These are phyloP conservation scores for Petrocephalus schoutedeni DNA, from an alignment of 2,797 vertebrate species.

Conservation along the genomic window DNA sequence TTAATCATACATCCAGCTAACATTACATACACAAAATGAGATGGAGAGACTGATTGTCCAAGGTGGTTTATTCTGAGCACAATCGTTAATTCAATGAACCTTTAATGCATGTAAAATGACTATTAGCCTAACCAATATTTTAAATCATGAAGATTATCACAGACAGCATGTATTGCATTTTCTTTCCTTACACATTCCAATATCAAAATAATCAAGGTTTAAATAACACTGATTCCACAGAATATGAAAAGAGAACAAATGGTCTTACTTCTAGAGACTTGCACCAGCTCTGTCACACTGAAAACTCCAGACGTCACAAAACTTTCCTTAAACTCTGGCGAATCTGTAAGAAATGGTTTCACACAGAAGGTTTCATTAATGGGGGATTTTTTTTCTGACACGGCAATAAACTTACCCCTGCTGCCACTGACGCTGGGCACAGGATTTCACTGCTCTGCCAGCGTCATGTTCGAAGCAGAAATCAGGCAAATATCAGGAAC, in stretches of 20 bases:
- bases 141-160: not conserved
- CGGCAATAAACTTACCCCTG: not conserved
- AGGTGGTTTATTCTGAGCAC: not conserved
- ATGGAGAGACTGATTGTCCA: not conserved
- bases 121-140: not conserved
- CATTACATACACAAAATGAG: not conserved
- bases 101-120: not conserved
- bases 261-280: conserved; percentile 92
- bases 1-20: not conserved
- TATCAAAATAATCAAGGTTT: not conserved
- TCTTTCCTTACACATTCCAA: not conserved
- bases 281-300: conserved; percentile 93
- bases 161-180: not conserved
- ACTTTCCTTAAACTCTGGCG: conserved; percentile 92
- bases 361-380: not conserved
- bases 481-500: not conserved
- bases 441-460: not conserved
- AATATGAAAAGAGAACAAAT: not conserved
- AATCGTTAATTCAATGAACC: not conserved
- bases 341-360: conserved; percentile 62
- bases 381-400: not conserved
- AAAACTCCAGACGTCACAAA: conserved; percentile 95
- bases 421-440: not conserved
- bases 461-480: not conserved
- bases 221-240: not conserved